These are phyloP conservation scores for Neoaliturus tenellus DNA, from an alignment of 2,888 invertebrate genomes.

Conservation along the genomic window DNA sequence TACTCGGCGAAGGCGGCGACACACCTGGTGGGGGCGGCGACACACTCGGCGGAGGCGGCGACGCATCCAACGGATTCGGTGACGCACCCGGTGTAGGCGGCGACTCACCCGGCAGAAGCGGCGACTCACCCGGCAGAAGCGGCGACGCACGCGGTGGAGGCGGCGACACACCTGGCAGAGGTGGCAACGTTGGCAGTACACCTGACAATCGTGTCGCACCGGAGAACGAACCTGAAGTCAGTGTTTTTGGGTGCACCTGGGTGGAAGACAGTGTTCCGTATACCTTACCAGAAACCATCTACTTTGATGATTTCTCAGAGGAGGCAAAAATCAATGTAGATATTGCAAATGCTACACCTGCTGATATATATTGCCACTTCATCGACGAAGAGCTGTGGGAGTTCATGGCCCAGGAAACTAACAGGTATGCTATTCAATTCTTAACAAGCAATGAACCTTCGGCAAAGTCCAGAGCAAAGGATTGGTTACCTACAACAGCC, in stretches of 20 bases:
- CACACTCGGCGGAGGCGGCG: not conserved
- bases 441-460: not conserved
- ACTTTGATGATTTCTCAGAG: not conserved
- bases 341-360: conserved; percentile 1
- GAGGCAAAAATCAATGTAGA: conserved; percentile 17
- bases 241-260: not conserved
- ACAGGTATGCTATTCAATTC: conserved; percentile 2
- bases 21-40: not conserved
- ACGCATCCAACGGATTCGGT: not conserved
- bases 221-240: not conserved
- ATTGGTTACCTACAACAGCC: not conserved
- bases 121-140: not conserved
- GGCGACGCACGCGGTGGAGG: too few species aligned
- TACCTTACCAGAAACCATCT: not conserved
- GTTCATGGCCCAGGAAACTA: conserved; percentile 16
- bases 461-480: not conserved
- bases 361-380: conserved; percentile 10
- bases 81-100: not conserved
- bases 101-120: not conserved
- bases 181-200: not conserved
- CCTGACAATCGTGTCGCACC: not conserved
- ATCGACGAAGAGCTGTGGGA: conserved; percentile 9
- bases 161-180: not conserved
- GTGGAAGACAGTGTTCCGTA: conserved; percentile 7
- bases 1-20: too few species aligned